phyloP scores from a whole-genome alignment of 2,797 vertebrate species.

The Rachycentron canadum region DNA sequence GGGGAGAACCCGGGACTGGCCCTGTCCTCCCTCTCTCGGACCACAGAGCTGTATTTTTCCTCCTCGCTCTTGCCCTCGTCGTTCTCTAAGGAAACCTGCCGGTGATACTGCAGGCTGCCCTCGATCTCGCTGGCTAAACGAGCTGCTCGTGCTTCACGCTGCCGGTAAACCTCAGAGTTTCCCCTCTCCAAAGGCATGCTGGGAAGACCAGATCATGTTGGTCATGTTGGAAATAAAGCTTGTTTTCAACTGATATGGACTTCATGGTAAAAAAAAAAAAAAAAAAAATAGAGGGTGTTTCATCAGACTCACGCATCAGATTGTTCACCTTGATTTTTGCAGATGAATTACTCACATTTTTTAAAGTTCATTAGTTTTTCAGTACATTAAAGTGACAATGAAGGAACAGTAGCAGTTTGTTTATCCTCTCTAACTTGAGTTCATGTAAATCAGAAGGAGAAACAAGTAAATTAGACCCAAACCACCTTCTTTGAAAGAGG shows the following conservation, averaged over 20 bases:
- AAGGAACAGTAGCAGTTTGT: too few species aligned
- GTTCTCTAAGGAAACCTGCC: conserved; percentile 88
- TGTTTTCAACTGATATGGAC: not conserved
- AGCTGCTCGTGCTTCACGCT: conserved; percentile 88
- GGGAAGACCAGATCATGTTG: not conserved
- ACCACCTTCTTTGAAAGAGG: too few species aligned
- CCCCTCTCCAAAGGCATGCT: conserved; percentile 90
- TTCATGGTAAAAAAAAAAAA: too few species aligned
- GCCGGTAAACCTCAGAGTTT: conserved; percentile 87
- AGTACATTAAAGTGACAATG: too few species aligned
- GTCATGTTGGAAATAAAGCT: not conserved
- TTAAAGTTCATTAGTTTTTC: too few species aligned
- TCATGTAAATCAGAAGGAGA: too few species aligned
- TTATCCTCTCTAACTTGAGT: too few species aligned
- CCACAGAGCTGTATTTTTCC: conserved; percentile 89
- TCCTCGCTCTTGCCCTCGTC: conserved; percentile 90
- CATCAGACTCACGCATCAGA: too few species aligned
- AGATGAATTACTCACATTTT: too few species aligned
- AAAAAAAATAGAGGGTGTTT: too few species aligned
- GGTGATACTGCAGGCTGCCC: conserved; percentile 87
- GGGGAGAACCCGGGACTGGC: conserved; percentile 71
- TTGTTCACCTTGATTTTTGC: too few species aligned
- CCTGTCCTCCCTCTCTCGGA: conserved; percentile 84
- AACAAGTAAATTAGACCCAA: not conserved
- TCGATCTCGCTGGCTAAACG: conserved; percentile 90